Evolutionary conservation across 2,113 vertebrate species (phyloP).

Genomic region (Aspidoscelis tigris): DNA sequence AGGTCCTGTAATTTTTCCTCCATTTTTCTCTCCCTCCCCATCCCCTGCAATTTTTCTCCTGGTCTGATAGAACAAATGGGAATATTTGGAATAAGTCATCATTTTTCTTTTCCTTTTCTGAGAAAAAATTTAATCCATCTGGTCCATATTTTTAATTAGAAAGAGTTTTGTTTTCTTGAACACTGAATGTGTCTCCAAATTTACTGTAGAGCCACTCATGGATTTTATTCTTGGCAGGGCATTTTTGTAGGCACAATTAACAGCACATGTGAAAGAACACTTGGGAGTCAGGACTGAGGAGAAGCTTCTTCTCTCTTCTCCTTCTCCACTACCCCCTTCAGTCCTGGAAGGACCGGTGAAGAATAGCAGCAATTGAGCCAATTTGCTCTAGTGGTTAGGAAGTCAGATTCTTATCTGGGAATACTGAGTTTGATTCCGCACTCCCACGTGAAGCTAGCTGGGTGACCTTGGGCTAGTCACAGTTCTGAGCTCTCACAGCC

Average conservation of each 20-base stretch:
- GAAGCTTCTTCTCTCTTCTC: background rate
- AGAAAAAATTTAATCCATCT: background rate
- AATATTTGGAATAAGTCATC: background rate
- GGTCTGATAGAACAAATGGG: background rate
- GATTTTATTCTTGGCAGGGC: background rate
- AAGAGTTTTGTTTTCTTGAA: too few species aligned
- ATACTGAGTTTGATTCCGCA: too few species aligned
- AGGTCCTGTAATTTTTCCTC: too few species aligned
- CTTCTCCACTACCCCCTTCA: background rate
- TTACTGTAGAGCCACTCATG: background rate
- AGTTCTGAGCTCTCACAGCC: too few species aligned
- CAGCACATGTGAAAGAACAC: background rate
- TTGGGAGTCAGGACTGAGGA: background rate
- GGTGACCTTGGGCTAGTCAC: too few species aligned
- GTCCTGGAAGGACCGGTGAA: too few species aligned
- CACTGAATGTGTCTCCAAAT: background rate
- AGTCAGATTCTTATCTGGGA: too few species aligned
- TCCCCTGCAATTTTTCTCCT: too few species aligned
- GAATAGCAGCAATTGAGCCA: too few species aligned
- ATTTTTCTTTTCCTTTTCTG: background rate
- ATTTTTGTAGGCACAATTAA: background rate
- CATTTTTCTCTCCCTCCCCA: too few species aligned
- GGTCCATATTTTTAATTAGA: background rate
- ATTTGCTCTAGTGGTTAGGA: too few species aligned
- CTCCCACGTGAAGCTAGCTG: too few species aligned